A percentile compares a stretch with the other conserved stretches of the same genome.
These are phyloP conservation scores for Gopherus flavomarginatus DNA, from an alignment of 2,113 vertebrate genomes.

Conservation along the genomic window DNA sequence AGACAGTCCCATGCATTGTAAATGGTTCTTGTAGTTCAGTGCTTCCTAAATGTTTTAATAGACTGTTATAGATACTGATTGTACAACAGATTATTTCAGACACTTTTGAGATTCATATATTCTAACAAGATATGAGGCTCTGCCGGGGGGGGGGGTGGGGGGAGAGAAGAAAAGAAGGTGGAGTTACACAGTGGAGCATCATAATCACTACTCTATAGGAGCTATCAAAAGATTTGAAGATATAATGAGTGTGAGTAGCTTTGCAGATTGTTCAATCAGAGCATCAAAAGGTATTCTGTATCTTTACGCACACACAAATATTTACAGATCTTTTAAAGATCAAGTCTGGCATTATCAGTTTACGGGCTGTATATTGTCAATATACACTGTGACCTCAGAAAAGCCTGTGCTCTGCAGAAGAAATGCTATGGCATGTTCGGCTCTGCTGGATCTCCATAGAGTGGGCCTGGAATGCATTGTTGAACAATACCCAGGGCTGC, in stretches of 20 bases:
- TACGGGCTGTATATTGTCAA: constrained; percentile 44
- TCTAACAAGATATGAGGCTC: constrained; percentile 13
- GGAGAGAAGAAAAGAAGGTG: not conserved
- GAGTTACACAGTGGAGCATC: not conserved
- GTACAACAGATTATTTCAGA: constrained; percentile 41
- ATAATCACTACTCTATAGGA: not conserved
- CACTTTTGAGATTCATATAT: constrained; percentile 23
- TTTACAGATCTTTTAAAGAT: constrained; percentile 54
- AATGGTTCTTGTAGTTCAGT: constrained; percentile 17
- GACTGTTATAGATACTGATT: constrained; percentile 22
- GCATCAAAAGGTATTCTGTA: constrained; percentile 9
- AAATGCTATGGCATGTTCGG: constrained; percentile 82
- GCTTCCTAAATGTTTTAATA: not conserved
- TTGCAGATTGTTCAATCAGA: constrained; percentile 10
- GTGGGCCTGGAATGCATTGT: constrained; percentile 86
- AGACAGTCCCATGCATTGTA: not conserved
- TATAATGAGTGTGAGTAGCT: not conserved
- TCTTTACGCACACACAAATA: constrained; percentile 47
- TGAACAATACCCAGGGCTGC: constrained; percentile 84
- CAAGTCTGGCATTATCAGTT: constrained; percentile 30
- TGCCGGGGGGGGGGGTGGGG: not conserved
- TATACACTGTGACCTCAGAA: constrained; percentile 78
- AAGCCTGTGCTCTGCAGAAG: constrained; percentile 68
- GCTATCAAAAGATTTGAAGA: constrained; percentile 19
- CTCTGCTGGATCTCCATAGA: constrained; percentile 88